phyloP scores from a whole-genome alignment of 2,797 vertebrate species.

The Scolopax bukidnonensis region DNA sequence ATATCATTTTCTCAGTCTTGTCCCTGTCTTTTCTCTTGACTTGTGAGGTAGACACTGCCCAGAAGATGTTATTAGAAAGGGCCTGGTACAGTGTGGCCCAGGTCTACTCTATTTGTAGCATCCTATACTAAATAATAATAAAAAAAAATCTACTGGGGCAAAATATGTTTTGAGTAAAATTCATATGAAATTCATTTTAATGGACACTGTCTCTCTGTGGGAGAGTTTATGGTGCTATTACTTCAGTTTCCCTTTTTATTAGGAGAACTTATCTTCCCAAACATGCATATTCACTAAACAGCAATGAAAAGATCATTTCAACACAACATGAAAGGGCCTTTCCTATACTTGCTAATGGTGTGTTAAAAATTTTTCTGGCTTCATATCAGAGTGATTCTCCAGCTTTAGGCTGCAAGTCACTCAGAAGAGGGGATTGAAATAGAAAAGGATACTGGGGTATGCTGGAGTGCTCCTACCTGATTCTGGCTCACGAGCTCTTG shows the following conservation, averaged over 20 bases:
- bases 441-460: background rate
- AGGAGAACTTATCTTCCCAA: background rate
- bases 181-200: background rate
- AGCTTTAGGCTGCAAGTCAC: background rate
- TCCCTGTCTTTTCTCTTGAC: background rate
- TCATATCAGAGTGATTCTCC: background rate
- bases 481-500: background rate
- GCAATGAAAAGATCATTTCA: background rate
- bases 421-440: background rate
- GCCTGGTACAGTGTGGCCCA: background rate
- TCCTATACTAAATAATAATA: background rate
- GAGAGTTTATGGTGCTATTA: background rate
- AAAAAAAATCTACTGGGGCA: background rate
- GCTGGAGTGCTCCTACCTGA: background rate
- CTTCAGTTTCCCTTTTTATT: background rate
- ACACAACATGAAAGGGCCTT: background rate
- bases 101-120: background rate
- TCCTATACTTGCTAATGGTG: background rate
- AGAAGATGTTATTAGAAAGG: background rate
- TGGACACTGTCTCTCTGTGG: background rate
- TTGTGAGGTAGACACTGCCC: background rate
- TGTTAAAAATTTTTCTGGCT: background rate
- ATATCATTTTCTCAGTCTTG: background rate
- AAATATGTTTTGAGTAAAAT: background rate
- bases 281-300: background rate